Conservation (phyloP, 2,113 vertebrate genomes). For the Archilochus colubris region DNA sequence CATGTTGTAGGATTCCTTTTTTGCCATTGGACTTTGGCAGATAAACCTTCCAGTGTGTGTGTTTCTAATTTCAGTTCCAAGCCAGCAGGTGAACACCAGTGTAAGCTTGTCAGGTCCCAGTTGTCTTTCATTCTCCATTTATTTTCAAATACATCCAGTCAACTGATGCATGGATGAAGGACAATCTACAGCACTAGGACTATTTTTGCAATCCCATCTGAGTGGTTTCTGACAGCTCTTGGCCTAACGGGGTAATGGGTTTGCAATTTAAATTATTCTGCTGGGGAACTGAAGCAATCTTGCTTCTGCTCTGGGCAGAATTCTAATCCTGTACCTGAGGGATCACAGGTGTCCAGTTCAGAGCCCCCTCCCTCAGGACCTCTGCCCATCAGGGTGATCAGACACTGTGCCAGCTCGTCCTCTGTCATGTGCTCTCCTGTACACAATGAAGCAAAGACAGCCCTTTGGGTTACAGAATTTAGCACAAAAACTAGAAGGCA, state of each 20-base stretch:
- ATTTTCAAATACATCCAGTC: constrained; percentile 15
- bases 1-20: not conserved
- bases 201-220: constrained; percentile 10
- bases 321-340: constrained; percentile 66
- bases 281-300: not conserved
- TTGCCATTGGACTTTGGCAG: not conserved
- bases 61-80: constrained; percentile 17
- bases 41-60: not conserved
- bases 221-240: constrained; percentile 15
- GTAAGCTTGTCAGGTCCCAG: constrained; percentile 31
- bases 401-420: constrained; percentile 83
- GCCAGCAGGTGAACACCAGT: constrained; percentile 8
- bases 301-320: not conserved
- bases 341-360: constrained; percentile 6
- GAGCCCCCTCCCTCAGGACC: constrained; percentile 62
- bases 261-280: constrained; percentile 8
- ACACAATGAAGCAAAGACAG: not conserved
- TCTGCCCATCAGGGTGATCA: constrained; percentile 79
- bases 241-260: constrained; percentile 12
- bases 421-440: constrained; percentile 90
- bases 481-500: not conserved
- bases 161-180: not conserved
- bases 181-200: not conserved
- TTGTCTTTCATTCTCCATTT: constrained; percentile 33
- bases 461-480: not conserved